phyloP scores from a whole-genome alignment of 2,113 vertebrate genomes.

The Cyprinodon variegatus region DNA sequence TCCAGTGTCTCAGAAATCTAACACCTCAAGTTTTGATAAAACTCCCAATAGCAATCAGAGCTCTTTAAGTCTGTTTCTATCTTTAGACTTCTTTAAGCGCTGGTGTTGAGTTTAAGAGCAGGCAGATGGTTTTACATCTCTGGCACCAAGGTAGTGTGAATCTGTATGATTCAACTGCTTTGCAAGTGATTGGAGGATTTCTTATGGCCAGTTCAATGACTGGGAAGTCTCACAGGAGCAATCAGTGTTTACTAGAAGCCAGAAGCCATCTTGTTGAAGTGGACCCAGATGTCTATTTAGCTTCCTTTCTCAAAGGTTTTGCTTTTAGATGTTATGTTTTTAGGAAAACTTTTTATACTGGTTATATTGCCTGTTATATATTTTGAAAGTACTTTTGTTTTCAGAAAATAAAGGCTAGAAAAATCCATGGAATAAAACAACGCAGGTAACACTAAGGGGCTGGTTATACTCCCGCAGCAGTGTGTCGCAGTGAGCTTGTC shows the following conservation, averaged over 20 bases:
- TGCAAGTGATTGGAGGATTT: slow-evolving; percentile 59
- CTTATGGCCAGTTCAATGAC: slow-evolving; percentile 34
- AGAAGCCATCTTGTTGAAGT: slow-evolving; percentile 12
- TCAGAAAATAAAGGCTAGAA: neutral
- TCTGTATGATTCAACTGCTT: slow-evolving; percentile 62
- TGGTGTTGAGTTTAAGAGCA: slow-evolving; percentile 75
- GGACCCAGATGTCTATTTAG: neutral
- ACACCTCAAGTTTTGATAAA: slow-evolving; percentile 55
- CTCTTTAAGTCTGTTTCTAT: slow-evolving; percentile 75
- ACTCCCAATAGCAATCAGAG: slow-evolving; percentile 37
- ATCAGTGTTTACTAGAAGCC: slow-evolving; percentile 20
- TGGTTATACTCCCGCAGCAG: neutral
- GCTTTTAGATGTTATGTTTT: neutral
- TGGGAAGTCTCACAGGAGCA: slow-evolving; percentile 27
- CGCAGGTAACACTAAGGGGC: neutral
- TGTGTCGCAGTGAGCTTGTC: too few relatives aligned
- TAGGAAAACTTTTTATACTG: neutral
- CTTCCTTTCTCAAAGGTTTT: neutral
- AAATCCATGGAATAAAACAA: neutral
- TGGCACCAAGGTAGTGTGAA: slow-evolving; percentile 59
- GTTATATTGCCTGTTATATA: neutral
- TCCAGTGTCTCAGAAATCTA: slow-evolving; percentile 50
- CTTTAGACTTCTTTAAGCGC: slow-evolving; percentile 70
- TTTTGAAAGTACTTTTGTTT: neutral
- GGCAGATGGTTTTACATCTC: slow-evolving; percentile 55